Conservation (phyloP, 2,113 vertebrate species). For the Calypte anna region DNA sequence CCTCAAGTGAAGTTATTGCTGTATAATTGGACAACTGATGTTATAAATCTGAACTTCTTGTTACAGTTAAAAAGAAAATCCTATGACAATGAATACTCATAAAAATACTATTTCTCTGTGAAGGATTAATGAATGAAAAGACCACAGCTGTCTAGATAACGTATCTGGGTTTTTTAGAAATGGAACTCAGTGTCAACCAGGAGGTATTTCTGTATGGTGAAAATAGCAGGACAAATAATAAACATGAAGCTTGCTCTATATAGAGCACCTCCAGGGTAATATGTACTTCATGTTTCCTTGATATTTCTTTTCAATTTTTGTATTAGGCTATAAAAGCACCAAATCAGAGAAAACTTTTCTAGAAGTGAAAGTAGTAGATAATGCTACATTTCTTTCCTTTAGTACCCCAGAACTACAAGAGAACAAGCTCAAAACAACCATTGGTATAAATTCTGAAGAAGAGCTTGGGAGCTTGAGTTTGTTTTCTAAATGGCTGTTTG, state of each 20-base stretch:
- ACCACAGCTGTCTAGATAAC: neutral
- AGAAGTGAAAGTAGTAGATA: neutral
- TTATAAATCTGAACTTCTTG: neutral
- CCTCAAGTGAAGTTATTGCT: neutral
- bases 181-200: rapidly evolving
- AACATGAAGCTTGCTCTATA: neutral
- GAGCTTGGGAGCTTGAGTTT: neutral
- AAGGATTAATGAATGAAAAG: neutral
- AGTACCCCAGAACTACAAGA: neutral
- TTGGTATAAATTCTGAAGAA: neutral
- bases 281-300: neutral
- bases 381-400: neutral
- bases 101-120: neutral
- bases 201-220: neutral
- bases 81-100: neutral
- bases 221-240: neutral
- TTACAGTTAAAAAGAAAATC: neutral
- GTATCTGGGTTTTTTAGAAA: rapidly evolving
- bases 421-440: neutral
- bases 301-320: neutral
- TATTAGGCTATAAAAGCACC: neutral
- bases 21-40: neutral
- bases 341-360: neutral
- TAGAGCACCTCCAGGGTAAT: neutral
- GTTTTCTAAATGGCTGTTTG: neutral